phyloP scores from a whole-genome alignment of 2,797 vertebrate genomes.

The Pelochelys cantorii region DNA sequence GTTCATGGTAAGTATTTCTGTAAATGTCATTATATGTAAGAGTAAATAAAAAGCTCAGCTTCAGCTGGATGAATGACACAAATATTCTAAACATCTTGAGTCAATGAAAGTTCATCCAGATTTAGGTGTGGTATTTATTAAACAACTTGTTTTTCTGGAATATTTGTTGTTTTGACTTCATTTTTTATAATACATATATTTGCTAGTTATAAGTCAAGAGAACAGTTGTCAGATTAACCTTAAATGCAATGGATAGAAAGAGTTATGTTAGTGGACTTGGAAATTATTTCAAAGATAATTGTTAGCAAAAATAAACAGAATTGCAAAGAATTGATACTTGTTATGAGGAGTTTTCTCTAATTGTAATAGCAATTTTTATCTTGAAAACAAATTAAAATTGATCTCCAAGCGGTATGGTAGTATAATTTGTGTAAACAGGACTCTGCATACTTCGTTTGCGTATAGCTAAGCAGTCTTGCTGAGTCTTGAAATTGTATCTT shows the following conservation, averaged over 20 bases:
- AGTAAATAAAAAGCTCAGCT: slow-evolving; percentile 49
- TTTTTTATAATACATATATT: background rate
- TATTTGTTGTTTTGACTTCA: slow-evolving; percentile 37
- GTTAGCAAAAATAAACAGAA: slow-evolving; percentile 11
- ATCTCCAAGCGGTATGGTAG: background rate
- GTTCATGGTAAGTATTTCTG: background rate
- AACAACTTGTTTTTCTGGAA: slow-evolving; percentile 35
- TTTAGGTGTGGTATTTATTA: slow-evolving; percentile 52
- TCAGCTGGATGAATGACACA: slow-evolving; percentile 35
- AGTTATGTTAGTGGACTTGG: slow-evolving; percentile 17
- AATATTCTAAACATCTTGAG: background rate
- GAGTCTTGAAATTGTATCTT: slow-evolving; percentile 18
- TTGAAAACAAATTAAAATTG: slow-evolving; percentile 19
- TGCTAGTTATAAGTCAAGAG: slow-evolving; percentile 42
- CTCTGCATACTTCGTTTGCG: background rate
- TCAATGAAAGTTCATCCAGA: slow-evolving; percentile 46
- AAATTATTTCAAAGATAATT: slow-evolving; percentile 22
- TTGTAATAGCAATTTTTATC: slow-evolving; percentile 9
- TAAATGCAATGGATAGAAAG: background rate
- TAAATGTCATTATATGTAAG: slow-evolving; percentile 23
- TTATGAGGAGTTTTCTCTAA: background rate
- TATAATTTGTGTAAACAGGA: background rate
- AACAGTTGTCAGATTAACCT: slow-evolving; percentile 24
- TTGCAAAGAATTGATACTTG: background rate
- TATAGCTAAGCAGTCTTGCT: slow-evolving; percentile 17